Base-by-base conservation (phyloP, 2,888 invertebrate genomes). In the Stegophylla sp. region DNA sequence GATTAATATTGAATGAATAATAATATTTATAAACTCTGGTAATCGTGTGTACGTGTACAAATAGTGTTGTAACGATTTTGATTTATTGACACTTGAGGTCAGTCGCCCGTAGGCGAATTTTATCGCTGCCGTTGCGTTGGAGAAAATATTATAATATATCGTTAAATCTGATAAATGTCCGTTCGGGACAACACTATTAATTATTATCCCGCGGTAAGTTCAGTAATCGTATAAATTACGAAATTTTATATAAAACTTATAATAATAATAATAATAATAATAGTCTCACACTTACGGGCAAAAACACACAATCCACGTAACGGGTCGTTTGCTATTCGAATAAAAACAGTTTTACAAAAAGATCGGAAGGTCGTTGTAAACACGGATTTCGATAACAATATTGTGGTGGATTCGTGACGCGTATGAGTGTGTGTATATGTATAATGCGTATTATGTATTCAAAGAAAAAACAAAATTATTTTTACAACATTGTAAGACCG, bases 1-100 rank as follows among this genome's bases (percentile, higher is more conserved):
- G 13, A 71, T 51, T 17, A 12, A 56, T 71, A 71, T 41, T 73
- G 26, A 45, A 61, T 61, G 61, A 56, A 51, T 28, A 64, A 26
- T 64, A n/a, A n/a, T n/a, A n/a, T 64, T 53, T 23, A 7, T 48
- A 48, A 23, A 59, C 41, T 61, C 61, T 48, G 26, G 23, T 53
- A 64, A 64, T 41, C 41, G 51, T 23, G 23, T 72, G 41, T 23
- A 34, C 20, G 3, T 51, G 4, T 15, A n/a, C n/a, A n/a, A 12
- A 43, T 10, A n/a, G 41, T 67, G 76, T 67, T n/a, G 76, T 76
- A 66, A 67, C 66, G 51, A 26, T 66, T 76, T 59, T 77, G 67
- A 77, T 77, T 77, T 77, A 77, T 77, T 69, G 13, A 77, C 69
- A 45, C 59, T 69, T 59, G 45, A 59, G 59, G 77, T 75, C 74